phyloP scores from a whole-genome alignment of 1,140 invertebrate genomes.

The Mamestra configurata region DNA sequence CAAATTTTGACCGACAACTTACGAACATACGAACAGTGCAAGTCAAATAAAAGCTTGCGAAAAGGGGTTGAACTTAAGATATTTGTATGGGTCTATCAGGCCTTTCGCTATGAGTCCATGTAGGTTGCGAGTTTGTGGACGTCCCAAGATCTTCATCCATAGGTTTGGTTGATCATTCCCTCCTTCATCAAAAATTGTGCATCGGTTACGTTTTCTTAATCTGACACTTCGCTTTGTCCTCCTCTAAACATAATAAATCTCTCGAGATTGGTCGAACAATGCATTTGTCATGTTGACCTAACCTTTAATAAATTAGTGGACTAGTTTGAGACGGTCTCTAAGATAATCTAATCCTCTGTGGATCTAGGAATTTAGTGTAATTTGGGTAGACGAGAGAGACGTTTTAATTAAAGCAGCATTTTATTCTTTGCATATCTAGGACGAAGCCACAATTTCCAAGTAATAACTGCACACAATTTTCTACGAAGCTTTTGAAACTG shows the following conservation, averaged over 20 bases:
- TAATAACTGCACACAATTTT: constrained; percentile 45
- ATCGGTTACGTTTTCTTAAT: background rate
- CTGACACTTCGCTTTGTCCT: background rate
- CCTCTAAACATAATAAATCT: constrained; percentile 3
- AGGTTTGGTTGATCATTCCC: too few relatives aligned
- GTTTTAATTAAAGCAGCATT: constrained; percentile 44
- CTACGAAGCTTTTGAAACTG: constrained; percentile 38
- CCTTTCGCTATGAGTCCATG: too few relatives aligned
- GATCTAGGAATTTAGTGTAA: background rate
- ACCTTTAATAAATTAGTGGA: background rate
- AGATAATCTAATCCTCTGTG: background rate
- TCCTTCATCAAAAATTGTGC: too few relatives aligned
- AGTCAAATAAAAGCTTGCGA: too few relatives aligned
- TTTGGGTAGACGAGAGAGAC: background rate
- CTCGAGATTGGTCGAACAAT: background rate
- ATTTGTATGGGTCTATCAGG: too few relatives aligned
- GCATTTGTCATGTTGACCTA: constrained; percentile 16
- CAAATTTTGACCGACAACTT: too few relatives aligned
- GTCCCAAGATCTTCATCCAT: too few relatives aligned
- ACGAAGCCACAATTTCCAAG: constrained; percentile 29
- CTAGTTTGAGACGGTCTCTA: constrained; percentile 1
- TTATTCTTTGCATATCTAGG: constrained; percentile 30
- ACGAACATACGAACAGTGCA: too few relatives aligned
- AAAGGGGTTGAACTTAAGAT: too few relatives aligned
- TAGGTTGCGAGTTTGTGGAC: too few relatives aligned